These are phyloP conservation scores for Cheirogaleus major DNA, from an alignment of 2,797 vertebrate species.

Conservation along the genomic window DNA sequence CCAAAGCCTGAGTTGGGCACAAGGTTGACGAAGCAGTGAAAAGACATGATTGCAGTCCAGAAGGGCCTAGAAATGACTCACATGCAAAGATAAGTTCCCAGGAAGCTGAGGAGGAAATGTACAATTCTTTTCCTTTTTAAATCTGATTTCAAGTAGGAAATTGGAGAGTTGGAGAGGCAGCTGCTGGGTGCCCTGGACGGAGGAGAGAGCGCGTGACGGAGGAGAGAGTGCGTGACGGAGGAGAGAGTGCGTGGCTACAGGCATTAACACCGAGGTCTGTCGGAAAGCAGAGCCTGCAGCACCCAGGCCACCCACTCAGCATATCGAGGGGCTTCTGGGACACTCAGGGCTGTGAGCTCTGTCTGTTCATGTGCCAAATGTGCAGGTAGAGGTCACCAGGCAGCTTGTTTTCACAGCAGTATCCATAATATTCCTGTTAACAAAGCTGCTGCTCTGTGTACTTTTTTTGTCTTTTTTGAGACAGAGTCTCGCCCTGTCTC, in stretches of 20 bases:
- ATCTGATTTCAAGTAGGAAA: neutral
- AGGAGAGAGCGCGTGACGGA: neutral
- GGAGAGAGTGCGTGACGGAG: no score
- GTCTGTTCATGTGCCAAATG: neutral
- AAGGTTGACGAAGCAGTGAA: neutral
- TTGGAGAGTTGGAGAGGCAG: neutral
- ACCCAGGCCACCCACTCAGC: neutral
- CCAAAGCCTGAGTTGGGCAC: neutral
- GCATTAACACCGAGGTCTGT: no score
- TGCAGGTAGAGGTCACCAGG: neutral
- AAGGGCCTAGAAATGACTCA: neutral
- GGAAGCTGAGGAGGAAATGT: neutral
- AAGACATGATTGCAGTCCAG: neutral
- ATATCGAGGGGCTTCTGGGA: neutral
- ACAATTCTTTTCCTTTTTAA: neutral
- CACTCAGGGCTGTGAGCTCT: accelerated
- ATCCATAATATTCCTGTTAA: neutral
- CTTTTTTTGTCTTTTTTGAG: neutral
- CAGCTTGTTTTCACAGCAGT: neutral
- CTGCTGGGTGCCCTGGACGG: neutral
- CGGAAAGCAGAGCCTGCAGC: neutral
- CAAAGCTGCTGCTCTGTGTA: neutral
- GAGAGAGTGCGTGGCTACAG: no score
- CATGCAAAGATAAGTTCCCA: neutral
- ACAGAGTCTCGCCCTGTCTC: neutral